A percentile compares a stretch with the other conserved stretches of the same genome.
Conservation (phyloP, 2,888 invertebrate genomes). For the Ashinkailepas kermadecensis region DNA sequence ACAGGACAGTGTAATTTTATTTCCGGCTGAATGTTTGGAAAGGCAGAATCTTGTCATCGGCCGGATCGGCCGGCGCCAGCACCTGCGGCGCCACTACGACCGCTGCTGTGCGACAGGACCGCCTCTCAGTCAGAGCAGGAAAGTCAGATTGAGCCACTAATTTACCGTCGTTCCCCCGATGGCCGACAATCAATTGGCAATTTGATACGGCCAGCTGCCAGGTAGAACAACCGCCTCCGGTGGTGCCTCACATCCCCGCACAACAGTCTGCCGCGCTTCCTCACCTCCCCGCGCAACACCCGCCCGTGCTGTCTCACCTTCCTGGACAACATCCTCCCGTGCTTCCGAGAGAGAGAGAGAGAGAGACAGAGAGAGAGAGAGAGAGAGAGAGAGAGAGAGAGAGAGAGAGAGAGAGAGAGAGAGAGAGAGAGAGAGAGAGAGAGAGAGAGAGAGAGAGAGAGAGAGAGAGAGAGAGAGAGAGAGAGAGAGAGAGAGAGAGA, state of each 20-base stretch:
- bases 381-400: slow-evolving; percentile 26
- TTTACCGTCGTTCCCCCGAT: not conserved
- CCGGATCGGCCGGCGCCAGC: too few relatives aligned
- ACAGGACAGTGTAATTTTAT: too few relatives aligned
- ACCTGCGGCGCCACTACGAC: too few relatives aligned
- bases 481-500: slow-evolving; percentile 1
- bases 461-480: not conserved
- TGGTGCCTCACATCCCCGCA: too few relatives aligned
- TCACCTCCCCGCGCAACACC: too few relatives aligned
- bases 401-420: slow-evolving; percentile 28
- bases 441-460: not conserved
- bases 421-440: slow-evolving; percentile 24
- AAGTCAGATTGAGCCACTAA: not conserved
- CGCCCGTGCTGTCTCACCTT: too few relatives aligned
- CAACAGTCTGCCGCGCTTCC: too few relatives aligned
- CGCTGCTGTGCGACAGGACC: too few relatives aligned
- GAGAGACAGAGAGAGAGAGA: slow-evolving; percentile 24
- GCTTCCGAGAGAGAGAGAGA: slow-evolving; percentile 1
- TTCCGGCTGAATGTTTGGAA: too few relatives aligned
- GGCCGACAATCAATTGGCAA: not conserved
- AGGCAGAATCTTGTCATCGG: too few relatives aligned
- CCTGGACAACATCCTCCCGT: too few relatives aligned
- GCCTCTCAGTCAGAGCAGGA: not conserved
- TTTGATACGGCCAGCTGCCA: not conserved
- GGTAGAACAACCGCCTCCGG: not conserved